Base-by-base conservation (phyloP, 2,797 vertebrate genomes). In the Oreochromis grahami region DNA sequence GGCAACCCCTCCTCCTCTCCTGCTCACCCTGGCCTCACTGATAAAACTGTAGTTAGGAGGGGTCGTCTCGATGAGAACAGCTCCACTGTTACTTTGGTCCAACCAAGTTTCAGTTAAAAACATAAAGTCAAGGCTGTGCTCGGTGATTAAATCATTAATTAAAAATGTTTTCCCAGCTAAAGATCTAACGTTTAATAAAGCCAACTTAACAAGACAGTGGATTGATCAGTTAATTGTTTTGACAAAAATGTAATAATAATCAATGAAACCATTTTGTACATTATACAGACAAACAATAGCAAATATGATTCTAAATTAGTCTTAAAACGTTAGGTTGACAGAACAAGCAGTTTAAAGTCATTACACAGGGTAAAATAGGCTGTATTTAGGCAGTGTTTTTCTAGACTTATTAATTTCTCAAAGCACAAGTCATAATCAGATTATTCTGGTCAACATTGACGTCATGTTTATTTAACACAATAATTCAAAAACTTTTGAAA, bases 151-250 rank as follows among this genome's bases (percentile, higher is more conserved):
- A n/a, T n/a, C n/a, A n/a, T n/a, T n/a, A n/a, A n/a, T n/a, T n/a
- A n/a, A n/a, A n/a, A n/a, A n/a, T n/a, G n/a, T n/a, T n/a, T n/a
- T n/a, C n/a, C n/a, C n/a, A n/a, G n/a, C n/a, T n/a, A n/a, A n/a
- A n/a, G n/a, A n/a, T n/a, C n/a, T n/a, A n/a, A n/a, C n/a, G n/a
- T n/a, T n/a, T n/a, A n/a, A n/a, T n/a, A n/a, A n/a, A n/a, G n/a
- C n/a, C n/a, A n/a, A n/a, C n/a, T n/a, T 0, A 1, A 0, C 5
- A 7, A 26, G 5, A 26, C 2, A 70, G 8, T 45, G 41, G 24
- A 8, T 5, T 26, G 41, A 72, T 29, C 24, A 48, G 15, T 17
- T 70, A 45, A 29, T 70, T 70, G 38, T 72, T 72, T 24, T 45
- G 65, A 29, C 41, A 72, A 48, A 72, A 68, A 70, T 70, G 8